Base-by-base conservation (phyloP, 2,113 vertebrate genomes). In the Elanus axillaris region DNA sequence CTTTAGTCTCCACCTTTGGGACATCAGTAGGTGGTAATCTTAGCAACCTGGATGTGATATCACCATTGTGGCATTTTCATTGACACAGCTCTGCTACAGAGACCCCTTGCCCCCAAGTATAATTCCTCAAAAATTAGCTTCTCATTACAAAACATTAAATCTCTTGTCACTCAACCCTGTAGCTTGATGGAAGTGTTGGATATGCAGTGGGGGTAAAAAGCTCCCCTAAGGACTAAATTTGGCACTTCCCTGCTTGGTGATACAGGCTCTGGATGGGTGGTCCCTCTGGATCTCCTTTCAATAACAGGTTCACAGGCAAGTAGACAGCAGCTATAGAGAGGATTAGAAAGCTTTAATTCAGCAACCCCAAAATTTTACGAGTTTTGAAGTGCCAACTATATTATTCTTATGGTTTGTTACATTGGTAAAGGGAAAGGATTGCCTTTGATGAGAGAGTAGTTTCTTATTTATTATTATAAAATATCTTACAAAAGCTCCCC, bases 11-110 rank as follows among this genome's bases (percentile, higher is more conserved):
- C 69, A 96, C 95, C 93, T 97, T 92, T 90, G 96, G 93, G 96
- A 97, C 78, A 81, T 81, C 91, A 64, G 96, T 95, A 97, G 97
- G 96, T 96, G 95, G 95, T 95, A 97, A 97, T 97, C 91, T 96
- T 43, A 92, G 94, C 90, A 95, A 92, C 94, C 93, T 97, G 97
- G 95, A 96, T 84, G 88, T 97, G 97, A 97, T 95, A 94, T 97
- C 94, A 97, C 88, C 88, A 86, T 88, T 95, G 86, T 90, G 96
- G 94, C 94, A 97, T 97, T 97, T 97, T 90, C 97, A 91, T 86
- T 95, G 94, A 96, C 94, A 91, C 81, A 80, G 55, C 63, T 96
- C 74, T 79, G 83, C 74, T 95, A 6, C 23, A 88, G 50, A 94
- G 81, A 97, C 60, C 84, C 73, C 67, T 67, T 95, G 88, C 96